phyloP scores from a whole-genome alignment of 2,888 invertebrate genomes.

The Dasysyrphus tricinctus region DNA sequence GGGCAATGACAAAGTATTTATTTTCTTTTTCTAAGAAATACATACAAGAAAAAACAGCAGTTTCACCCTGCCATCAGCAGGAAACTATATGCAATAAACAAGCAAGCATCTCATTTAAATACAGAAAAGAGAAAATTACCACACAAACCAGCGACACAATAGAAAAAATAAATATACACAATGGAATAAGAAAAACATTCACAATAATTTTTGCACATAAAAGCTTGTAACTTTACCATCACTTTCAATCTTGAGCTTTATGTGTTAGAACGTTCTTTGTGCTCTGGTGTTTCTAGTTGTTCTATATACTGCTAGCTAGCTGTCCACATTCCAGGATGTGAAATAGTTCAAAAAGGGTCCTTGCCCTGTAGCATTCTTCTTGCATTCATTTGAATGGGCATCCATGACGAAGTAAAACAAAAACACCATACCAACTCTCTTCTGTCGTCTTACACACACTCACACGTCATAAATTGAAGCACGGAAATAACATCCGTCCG shows the following conservation, averaged over 20 bases:
- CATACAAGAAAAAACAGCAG: no score
- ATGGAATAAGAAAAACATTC: not conserved
- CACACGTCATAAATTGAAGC: conserved; percentile 14
- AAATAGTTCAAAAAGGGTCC: conserved; percentile 71
- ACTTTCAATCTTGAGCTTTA: conserved; percentile 51
- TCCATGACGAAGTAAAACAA: not conserved
- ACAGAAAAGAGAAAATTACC: not conserved
- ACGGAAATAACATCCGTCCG: conserved; percentile 39
- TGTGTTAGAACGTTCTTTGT: conserved; percentile 12
- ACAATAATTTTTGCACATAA: conserved; percentile 31
- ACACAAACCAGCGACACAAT: not conserved
- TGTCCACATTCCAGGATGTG: conserved; percentile 64
- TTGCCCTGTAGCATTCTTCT: conserved; percentile 59
- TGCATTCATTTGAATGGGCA: conserved; percentile 58
- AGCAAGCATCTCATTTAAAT: conserved; percentile 14
- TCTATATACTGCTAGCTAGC: not conserved
- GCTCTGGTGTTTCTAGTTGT: not conserved
- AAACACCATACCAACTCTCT: not conserved
- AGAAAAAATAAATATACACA: not conserved
- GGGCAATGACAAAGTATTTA: not conserved
- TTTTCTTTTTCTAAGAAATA: not conserved
- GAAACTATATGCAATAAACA: not conserved
- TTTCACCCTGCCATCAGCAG: not conserved
- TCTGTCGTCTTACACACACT: not conserved
- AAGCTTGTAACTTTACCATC: conserved; percentile 43